phyloP scores from a whole-genome alignment of 1,140 invertebrate genomes.

The Pristionchus pacificus region DNA sequence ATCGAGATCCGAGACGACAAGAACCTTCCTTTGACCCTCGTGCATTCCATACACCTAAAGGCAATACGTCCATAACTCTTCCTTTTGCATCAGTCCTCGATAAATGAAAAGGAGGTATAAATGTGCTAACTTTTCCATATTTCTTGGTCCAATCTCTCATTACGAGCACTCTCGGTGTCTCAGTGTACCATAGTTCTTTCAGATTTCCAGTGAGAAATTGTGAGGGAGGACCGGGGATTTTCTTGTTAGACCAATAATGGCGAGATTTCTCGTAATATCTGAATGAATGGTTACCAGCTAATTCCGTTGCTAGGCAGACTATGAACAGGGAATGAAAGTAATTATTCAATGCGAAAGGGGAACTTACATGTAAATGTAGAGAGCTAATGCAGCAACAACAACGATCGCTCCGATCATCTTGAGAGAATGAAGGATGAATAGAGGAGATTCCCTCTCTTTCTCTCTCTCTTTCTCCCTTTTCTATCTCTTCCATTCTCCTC shows the following conservation, averaged over 20 bases:
- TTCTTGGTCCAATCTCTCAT: not conserved
- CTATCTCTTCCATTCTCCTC: no score
- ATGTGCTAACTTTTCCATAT: not conserved
- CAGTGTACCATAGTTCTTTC: not conserved
- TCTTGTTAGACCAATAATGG: not conserved
- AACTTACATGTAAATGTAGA: no score
- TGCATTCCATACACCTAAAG: not conserved
- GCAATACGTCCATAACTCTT: not conserved
- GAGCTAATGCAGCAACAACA: no score
- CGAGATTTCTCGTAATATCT: not conserved
- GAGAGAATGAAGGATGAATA: no score
- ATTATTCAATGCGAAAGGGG: no score
- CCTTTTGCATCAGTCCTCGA: no score
- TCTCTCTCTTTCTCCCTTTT: no score
- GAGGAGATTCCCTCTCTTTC: no score
- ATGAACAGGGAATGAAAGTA: no score
- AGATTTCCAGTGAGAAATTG: not conserved
- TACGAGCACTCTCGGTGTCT: not conserved
- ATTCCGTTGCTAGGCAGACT: no score
- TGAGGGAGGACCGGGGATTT: not conserved
- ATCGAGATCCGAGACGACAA: not conserved
- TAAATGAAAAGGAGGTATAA: no score
- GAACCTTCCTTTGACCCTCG: not conserved
- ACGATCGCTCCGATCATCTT: no score
- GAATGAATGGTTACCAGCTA: not conserved